Evolutionary conservation across 2,888 invertebrate species (phyloP), one percentile per base, ranked within the genome.

Genomic region (Eledona agricola): DNA sequence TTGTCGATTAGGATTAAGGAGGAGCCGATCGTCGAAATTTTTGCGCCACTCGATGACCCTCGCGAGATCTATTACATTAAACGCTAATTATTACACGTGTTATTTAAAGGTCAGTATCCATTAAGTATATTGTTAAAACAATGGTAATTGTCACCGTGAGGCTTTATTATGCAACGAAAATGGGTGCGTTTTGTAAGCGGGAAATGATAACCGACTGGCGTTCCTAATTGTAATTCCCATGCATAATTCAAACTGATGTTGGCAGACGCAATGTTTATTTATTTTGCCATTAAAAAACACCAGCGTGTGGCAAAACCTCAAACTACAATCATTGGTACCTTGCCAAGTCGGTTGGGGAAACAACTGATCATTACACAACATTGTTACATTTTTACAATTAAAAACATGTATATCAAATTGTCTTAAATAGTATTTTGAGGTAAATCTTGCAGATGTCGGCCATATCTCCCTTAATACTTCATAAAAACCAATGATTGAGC

Each of bases 101-200:
- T 45, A 34, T 34, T 32, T 34, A 49, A 51, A 51, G 50, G 42
- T 51, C 50, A 42, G 12, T 5, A n/a, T 23, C 12, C 42, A 40
- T 49, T 49, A 38, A 47, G 7, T 13, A 31, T 34, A 51, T 42
- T 40, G 26, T 34, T 37, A 35, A 51, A 45, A 51, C 51, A 51
- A 51, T 51, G 22, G 51, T 51, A 51, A 51, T 51, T 51, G 51
- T 51, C 51, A 45, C 35, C 37, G 22, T 35, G 45, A 12, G 35
- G 20, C 42, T 42, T 38, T 34, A 34, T 51, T 40, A 34, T 51
- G 42, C 28, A 51, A 51, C 19, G 31, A 13, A 35, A 43, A 51
- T 51, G 45, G 51, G 51, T 17, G 51, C 42, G 46, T 7, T 23
- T 19, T 35, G 35, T 35, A 20, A 35, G 35, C 16, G 42, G 42